Evolutionary conservation across 1,140 invertebrate genomes (phyloP), one percentile per base, ranked within the genome.

Genomic region (Macrocentrus cingulum): DNA sequence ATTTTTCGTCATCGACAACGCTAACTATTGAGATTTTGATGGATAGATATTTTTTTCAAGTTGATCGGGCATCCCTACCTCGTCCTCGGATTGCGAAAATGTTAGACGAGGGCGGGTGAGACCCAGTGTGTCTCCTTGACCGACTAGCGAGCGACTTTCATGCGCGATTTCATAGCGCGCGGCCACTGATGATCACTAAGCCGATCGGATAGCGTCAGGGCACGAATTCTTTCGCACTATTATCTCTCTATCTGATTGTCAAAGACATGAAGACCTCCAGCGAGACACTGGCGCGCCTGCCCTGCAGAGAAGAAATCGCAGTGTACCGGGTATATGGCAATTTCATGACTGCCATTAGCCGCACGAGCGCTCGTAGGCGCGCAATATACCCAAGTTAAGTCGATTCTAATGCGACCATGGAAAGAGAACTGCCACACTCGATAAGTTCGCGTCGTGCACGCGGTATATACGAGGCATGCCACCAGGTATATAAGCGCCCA

Each of bases 71-170:
- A 6, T 34, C 29, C 6, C 11, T 6, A 6, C 6, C 29, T 34
- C 29, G 29, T 7, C 29, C 29, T 34, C 11, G 29, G 11, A 34
- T 34, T 34, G 29, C 29, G 11, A 34, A 34, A 7, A 11, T 11
- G 11, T 11, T 34, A 34, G 6, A 34, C 6, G 20, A 46, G 54
- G 54, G 54, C 49, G 54, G 54, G 54, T 45, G 44, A 45, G 44
- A 39, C 54, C 19, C 15, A 34, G 36, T 56, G 49, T 46, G 34
- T 56, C 56, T 60, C 59, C 59, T 55, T 54, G 57, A 59, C 49
- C 50, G 57, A 57, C 55, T 59, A 54, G 50, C 50, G 44, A 59
- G 39, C 48, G 49, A 46, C 57, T 54, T 54, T 54, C 51, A 53
- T 59, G 32, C 50, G 57, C 23, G 45, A 23, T 48, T 53, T 59